Percentiles rank a stretch among this genome's conserved stretches.
These are phyloP conservation scores for Brachynemurus nebulosus DNA, from an alignment of 2,888 invertebrate species.

Conservation along the genomic window DNA sequence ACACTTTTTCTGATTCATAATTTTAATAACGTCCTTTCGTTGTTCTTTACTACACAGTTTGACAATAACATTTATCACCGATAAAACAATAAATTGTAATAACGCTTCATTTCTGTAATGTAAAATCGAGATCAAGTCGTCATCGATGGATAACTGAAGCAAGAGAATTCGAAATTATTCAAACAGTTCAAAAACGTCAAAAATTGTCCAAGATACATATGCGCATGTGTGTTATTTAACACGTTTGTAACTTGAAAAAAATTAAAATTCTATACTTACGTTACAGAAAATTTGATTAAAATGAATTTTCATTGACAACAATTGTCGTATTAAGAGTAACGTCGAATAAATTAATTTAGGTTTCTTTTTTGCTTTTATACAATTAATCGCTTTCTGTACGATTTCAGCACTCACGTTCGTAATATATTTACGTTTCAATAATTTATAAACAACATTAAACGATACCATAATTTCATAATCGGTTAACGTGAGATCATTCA, in stretches of 20 bases:
- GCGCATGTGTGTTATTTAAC: background rate
- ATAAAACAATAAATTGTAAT: background rate
- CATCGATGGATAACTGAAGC: background rate
- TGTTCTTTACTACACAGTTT: background rate
- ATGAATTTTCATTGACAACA: background rate
- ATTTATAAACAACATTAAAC: background rate
- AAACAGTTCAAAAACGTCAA: background rate
- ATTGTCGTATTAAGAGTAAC: background rate
- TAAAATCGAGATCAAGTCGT: background rate
- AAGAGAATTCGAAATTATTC: no score
- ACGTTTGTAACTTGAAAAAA: background rate
- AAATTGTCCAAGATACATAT: background rate
- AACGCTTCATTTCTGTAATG: background rate
- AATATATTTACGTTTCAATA: background rate
- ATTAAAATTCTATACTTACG: background rate
- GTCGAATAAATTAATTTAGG: background rate
- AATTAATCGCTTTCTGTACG: background rate
- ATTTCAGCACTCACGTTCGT: background rate
- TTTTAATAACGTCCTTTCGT: background rate
- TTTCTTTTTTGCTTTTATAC: background rate
- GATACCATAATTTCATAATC: background rate
- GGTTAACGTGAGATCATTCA: background rate
- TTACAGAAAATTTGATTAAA: background rate
- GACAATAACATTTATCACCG: background rate
- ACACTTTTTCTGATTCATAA: background rate